Conservation (phyloP, 35 echinoderm and acorn worm species). For the Ophiothrix spiculata region DNA sequence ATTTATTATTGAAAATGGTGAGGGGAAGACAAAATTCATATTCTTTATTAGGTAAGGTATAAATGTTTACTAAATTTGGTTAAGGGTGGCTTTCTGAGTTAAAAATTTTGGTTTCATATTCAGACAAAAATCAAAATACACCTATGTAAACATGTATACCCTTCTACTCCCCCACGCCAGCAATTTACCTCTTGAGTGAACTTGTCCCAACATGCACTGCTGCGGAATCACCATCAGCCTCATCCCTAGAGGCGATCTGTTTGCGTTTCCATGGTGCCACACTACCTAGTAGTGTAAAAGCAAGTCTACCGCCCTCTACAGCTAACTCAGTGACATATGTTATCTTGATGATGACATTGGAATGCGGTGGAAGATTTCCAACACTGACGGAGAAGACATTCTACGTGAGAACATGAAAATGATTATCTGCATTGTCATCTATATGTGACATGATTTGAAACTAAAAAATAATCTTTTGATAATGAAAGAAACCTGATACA, state of each 20-base stretch:
- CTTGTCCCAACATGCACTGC: background rate
- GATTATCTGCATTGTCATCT: background rate
- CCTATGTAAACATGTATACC: no score
- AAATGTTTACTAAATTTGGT: no score
- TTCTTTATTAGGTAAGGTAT: no score
- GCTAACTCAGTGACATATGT: slow-evolving; percentile 80
- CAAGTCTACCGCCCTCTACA: slow-evolving; percentile 57
- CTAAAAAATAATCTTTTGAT: background rate
- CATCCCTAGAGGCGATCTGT: slow-evolving; percentile 24
- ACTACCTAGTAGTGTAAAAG: slow-evolving; percentile 85
- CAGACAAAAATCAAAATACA: no score
- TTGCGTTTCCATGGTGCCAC: slow-evolving; percentile 88
- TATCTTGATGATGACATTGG: slow-evolving; percentile 87
- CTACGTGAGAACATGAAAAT: slow-evolving; percentile 26
- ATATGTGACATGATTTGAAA: background rate
- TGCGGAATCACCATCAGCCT: slow-evolving; percentile 39
- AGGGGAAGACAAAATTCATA: no score
- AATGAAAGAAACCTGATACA: no score
- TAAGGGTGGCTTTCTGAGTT: no score
- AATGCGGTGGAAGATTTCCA: slow-evolving; percentile 80
- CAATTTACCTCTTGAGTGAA: no score
- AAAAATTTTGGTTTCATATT: no score
- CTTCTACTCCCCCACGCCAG: no score
- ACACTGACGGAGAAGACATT: slow-evolving; percentile 96
- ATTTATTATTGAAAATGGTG: no score